Evolutionary conservation across 2,113 vertebrate genomes (phyloP).

Genomic region (Chinchilla lanigera): DNA sequence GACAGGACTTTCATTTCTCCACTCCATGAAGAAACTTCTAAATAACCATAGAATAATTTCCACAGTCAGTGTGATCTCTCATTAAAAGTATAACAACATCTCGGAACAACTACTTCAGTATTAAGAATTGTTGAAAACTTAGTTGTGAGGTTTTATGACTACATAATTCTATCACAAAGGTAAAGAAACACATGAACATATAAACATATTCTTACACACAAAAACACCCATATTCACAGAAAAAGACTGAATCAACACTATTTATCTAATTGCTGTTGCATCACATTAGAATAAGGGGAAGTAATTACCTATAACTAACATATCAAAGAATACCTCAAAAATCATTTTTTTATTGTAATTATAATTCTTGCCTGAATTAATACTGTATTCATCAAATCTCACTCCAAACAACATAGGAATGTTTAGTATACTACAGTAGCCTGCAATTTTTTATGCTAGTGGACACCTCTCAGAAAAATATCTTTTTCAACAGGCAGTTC

Average conservation of each 20-base stretch:
- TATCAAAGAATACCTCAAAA: neutral
- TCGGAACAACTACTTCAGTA: neutral
- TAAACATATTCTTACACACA: neutral
- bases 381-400: neutral
- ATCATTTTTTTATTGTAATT: neutral
- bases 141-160: neutral
- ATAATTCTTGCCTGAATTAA: neutral
- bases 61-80: neutral
- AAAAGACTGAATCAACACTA: neutral
- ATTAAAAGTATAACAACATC: neutral
- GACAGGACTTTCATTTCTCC: neutral
- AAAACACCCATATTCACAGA: neutral
- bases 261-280: neutral
- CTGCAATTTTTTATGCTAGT: neutral
- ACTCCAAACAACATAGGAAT: constrained; percentile 5
- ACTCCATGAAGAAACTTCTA: neutral
- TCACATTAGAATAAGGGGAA: neutral
- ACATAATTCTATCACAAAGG: neutral
- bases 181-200: neutral
- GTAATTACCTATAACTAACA: constrained; percentile 42
- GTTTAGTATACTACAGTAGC: neutral
- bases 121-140: neutral
- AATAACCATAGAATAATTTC: neutral
- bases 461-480: neutral
- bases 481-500: neutral